Base-by-base conservation (phyloP, 2,113 vertebrate species). In the Ranitomeya imitator region DNA sequence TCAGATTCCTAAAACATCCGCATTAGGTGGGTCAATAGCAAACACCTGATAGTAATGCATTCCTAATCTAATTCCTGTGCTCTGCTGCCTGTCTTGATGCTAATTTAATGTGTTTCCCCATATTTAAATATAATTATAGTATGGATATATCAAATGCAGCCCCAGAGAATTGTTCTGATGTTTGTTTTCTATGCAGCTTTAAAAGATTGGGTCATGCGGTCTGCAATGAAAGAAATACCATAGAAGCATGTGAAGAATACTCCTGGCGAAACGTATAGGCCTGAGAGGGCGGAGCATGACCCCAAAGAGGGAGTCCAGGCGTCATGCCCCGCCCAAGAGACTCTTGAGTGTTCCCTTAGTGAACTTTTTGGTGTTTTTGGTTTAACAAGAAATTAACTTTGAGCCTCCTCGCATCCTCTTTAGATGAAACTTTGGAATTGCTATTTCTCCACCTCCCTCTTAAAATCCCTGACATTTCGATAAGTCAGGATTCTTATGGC, bases 401-500 rank as follows among this genome's bases (percentile, higher is more conserved):
- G 31, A 51, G 45, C 45, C 51, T 76, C 73, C 73, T 74, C 7
- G 45, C 16, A 74, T 73, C 69, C 16, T 37, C 37, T 51, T 74
- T 51, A 52, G n/a, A n/a, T 83, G 61, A 67, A 83, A 69, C 81
- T 83, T 83, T 37, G 4, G 37, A 83, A 54, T 83, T 52, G n/a
- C 12, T 83, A n/a, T 83, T 83, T 83, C 19, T 83, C 18, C 59
- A 19, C 57, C 79, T 65, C 7, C 45, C 45, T 15, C 79, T 54
- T n/a, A 23, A 69, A 51, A 83, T 65, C 11, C 13, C 80, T 83
- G 81, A 69, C 81, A 67, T 83, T 69, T 52, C 81, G n/a, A 69
- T 65, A 83, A 79, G 74, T 77, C 59, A 86, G 59, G 37, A 86
- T 65, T 86, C 73, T 86, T 77, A 67, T 86, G 73, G 59, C 51